Evolutionary conservation across 1,140 invertebrate species (phyloP), one percentile per base, ranked within the genome.

Genomic region (Gonioctena quinquepunctata): DNA sequence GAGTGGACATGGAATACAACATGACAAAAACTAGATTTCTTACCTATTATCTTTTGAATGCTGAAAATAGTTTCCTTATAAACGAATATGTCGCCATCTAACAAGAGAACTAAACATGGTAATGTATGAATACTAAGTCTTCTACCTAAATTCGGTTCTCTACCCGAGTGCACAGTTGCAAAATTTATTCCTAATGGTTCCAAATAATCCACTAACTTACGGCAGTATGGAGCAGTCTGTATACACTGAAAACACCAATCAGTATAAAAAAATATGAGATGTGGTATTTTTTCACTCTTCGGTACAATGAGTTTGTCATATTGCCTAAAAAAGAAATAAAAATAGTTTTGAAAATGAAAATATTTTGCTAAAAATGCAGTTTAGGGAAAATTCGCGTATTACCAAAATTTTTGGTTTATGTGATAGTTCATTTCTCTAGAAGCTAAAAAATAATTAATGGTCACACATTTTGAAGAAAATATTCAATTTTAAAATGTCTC

Each of bases 201-300:
- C 7, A 98, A 82, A 54, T 96, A 92, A 74, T 94, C 91, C 18
- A 94, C 90, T 22, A 96, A 84, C 70, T 92, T 89, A 69, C 93
- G 88, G 88, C 95, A 94, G 5, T 92, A 88, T 2, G 90, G 90
- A 62, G 96, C 93, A 16, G 93, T 88, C 82, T 94, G 89, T 49
- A 95, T 88, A 82, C 96, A 98, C 26, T 93, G 88, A 82, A 96
- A 94, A 83, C 96, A 98, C 91, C 94, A 95, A 82, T 97, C 96
- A 3, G 93, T 93, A 82, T 96, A 97, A 79, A 96, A 94, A 71
- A 97, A 88, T 23, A 98, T 87, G 33, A 98, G 83, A 71, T 93
- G 91, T 8, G 95, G 94, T 23, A 90, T 92, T 52, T 87, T 89
- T 33, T 88, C 85, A 82, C 93, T 96, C 77, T 94, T 94, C 70